phyloP scores from a whole-genome alignment of 2,888 invertebrate species.

The Dryomyza anilis region DNA sequence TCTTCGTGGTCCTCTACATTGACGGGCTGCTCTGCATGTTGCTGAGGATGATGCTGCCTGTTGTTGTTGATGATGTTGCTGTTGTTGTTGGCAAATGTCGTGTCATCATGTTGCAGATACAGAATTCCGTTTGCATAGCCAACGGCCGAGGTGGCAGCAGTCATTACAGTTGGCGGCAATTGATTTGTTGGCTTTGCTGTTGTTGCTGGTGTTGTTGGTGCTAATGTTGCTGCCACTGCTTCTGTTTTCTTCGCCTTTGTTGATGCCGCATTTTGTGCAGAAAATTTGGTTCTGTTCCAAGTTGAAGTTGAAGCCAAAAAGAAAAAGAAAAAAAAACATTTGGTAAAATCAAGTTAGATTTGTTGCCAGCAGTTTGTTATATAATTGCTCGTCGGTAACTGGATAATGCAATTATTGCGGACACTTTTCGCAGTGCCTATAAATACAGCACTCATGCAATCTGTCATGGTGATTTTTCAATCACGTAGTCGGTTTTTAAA shows the following conservation, averaged over 20 bases:
- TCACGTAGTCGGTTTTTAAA: too few species aligned
- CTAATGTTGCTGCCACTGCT: slow-evolving; percentile 11
- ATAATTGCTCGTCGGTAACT: neutral
- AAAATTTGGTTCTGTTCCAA: neutral
- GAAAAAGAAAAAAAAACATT: slow-evolving; percentile 15
- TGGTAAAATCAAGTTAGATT: slow-evolving; percentile 3
- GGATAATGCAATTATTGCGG: too few species aligned
- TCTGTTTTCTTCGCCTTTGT: slow-evolving; percentile 11
- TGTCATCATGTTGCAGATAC: slow-evolving; percentile 26
- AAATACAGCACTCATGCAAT: too few species aligned
- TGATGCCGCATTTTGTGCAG: slow-evolving; percentile 3
- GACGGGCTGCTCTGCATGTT: neutral
- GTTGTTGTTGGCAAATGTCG: slow-evolving; percentile 17
- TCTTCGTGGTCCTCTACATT: slow-evolving; percentile 30
- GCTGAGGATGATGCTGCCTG: neutral
- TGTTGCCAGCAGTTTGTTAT: neutral
- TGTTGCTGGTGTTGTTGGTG: slow-evolving; percentile 20
- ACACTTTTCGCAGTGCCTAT: too few species aligned
- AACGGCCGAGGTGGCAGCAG: slow-evolving; percentile 23
- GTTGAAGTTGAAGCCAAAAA: neutral
- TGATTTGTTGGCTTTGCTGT: slow-evolving; percentile 30
- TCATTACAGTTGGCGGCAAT: slow-evolving; percentile 24
- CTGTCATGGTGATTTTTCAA: too few species aligned
- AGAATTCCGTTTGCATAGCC: slow-evolving; percentile 29
- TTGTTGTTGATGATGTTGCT: slow-evolving; percentile 8